A percentile compares a stretch with the other conserved stretches of the same genome.
Conservation (phyloP, 2,113 vertebrate genomes). For the Mus musculus region DNA sequence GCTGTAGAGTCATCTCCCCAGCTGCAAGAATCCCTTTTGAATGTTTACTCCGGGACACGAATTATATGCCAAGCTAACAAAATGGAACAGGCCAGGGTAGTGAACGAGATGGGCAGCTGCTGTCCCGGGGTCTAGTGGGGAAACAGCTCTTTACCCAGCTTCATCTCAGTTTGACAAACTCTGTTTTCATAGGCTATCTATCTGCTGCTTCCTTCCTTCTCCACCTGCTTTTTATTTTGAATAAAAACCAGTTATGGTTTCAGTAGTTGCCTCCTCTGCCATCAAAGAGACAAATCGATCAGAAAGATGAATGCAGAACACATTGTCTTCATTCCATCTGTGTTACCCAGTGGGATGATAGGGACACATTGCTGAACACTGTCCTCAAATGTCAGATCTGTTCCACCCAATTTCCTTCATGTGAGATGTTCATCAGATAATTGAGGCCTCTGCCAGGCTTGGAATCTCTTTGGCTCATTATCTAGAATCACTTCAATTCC, state of each 20-base stretch:
- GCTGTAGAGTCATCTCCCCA: neutral
- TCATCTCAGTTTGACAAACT: neutral
- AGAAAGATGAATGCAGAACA: neutral
- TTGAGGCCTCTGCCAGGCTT: neutral
- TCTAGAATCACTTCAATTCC: conserved; percentile 33
- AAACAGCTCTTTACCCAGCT: neutral
- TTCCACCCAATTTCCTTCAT: conserved; percentile 4
- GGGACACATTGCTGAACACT: neutral
- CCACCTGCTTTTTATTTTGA: neutral
- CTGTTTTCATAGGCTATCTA: neutral
- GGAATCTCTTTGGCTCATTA: neutral
- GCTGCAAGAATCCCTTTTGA: neutral
- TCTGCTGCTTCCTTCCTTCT: neutral
- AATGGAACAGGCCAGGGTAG: neutral
- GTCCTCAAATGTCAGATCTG: neutral
- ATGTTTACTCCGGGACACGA: neutral
- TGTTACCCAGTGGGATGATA: neutral
- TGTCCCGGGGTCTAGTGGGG: neutral
- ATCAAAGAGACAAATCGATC: neutral
- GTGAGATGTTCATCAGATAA: neutral
- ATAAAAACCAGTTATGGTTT: neutral
- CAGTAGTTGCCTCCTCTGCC: neutral
- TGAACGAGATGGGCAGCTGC: neutral
- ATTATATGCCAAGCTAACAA: neutral
- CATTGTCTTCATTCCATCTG: neutral